These are phyloP conservation scores for Ophion obscuratus DNA, from an alignment of 2,888 invertebrate species.

Conservation along the genomic window DNA sequence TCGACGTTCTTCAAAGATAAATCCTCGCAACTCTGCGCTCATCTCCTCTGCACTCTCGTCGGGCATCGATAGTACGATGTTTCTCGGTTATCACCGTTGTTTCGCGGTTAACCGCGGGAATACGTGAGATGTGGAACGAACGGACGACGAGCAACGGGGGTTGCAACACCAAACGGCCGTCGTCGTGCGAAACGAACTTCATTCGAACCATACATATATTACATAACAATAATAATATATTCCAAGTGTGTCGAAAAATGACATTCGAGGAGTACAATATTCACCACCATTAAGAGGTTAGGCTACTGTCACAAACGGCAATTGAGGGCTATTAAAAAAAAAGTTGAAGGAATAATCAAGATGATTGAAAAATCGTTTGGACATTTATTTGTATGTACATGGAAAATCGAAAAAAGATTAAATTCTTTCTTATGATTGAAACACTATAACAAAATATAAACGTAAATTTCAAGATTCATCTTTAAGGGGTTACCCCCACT, in stretches of 20 bases:
- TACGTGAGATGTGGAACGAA: slow-evolving; percentile 58
- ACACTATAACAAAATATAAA: too few relatives aligned
- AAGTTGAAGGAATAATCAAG: too few relatives aligned
- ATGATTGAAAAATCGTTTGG: too few relatives aligned
- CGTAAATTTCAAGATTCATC: too few relatives aligned
- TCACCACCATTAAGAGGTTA: too few relatives aligned
- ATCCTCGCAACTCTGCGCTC: slow-evolving; percentile 24
- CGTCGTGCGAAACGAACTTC: slow-evolving; percentile 9
- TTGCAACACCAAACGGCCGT: neutral
- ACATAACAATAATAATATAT: neutral
- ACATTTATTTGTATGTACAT: too few relatives aligned
- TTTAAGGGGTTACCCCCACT: too few relatives aligned
- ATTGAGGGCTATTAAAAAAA: too few relatives aligned
- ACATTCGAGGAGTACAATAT: too few relatives aligned
- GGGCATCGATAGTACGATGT: slow-evolving; percentile 43
- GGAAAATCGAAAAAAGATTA: too few relatives aligned
- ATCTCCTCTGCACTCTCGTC: slow-evolving; percentile 11
- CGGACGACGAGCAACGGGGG: slow-evolving; percentile 53
- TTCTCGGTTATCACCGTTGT: slow-evolving; percentile 67
- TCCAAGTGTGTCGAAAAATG: neutral
- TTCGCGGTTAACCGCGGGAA: slow-evolving; percentile 63
- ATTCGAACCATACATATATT: neutral
- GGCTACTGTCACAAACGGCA: too few relatives aligned
- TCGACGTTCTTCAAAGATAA: neutral
- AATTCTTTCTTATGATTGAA: too few relatives aligned